phyloP scores from a whole-genome alignment of 2,888 invertebrate genomes.

The Steinernema carpocapsae region DNA sequence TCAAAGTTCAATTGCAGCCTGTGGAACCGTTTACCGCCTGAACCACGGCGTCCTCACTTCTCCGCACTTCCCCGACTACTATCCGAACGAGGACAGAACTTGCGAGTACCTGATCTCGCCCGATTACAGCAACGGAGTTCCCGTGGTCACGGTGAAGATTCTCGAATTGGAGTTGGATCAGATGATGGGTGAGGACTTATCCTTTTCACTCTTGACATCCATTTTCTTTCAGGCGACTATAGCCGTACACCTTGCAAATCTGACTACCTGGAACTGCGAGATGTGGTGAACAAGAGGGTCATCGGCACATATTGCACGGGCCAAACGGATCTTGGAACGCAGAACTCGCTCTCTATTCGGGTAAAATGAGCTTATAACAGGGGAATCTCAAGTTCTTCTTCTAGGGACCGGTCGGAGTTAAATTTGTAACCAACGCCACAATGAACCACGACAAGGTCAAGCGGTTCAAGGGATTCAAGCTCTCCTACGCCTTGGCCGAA shows the following conservation, averaged over 20 bases:
- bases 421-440: conserved; percentile 52
- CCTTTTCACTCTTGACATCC: not conserved
- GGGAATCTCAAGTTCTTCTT: not conserved
- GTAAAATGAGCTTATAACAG: conserved; percentile 27
- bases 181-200: conserved; percentile 36
- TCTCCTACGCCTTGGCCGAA: conserved; percentile 59
- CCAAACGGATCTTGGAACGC: conserved; percentile 38
- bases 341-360: conserved; percentile 52
- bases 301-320: conserved; percentile 50
- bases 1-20: conserved; percentile 44
- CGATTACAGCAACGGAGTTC: conserved; percentile 39
- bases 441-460: conserved; percentile 40
- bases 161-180: conserved; percentile 52
- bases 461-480: conserved; percentile 58
- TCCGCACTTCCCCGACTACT: conserved; percentile 62
- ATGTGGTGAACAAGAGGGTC: conserved; percentile 45
- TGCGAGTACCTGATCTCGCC: conserved; percentile 64
- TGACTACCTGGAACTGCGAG: conserved; percentile 62
- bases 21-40: conserved; percentile 54
- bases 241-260: conserved; percentile 47
- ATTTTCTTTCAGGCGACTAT: not conserved
- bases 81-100: conserved; percentile 57
- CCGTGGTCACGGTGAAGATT: conserved; percentile 52
- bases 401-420: conserved; percentile 59
- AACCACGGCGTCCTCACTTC: conserved; percentile 63